Conservation (phyloP, 2,888 invertebrate genomes). For the Netelia fuscicornis region DNA sequence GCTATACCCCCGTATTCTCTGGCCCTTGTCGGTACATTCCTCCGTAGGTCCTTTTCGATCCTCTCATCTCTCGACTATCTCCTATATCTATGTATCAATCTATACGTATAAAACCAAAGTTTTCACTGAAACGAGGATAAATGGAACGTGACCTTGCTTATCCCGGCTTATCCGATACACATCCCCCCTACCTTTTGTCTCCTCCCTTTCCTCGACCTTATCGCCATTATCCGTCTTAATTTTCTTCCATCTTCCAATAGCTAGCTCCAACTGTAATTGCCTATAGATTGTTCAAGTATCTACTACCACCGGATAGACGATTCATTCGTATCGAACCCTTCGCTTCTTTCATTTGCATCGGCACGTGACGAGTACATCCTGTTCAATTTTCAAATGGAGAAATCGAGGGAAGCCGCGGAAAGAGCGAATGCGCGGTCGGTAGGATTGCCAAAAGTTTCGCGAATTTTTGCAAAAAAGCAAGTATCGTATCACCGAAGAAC, state of each 20-base stretch:
- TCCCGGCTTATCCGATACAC: constrained; percentile 28
- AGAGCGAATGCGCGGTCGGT: neutral
- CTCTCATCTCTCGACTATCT: neutral
- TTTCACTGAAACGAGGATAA: constrained; percentile 55
- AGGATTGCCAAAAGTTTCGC: constrained; percentile 2
- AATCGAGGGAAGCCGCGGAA: neutral
- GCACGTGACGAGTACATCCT: neutral
- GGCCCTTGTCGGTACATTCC: constrained; percentile 36
- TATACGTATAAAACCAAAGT: constrained; percentile 34
- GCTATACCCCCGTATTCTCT: constrained; percentile 29
- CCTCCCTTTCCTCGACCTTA: constrained; percentile 9
- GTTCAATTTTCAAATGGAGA: neutral
- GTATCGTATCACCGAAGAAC: neutral
- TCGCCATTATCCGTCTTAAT: constrained; percentile 54
- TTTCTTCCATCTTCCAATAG: constrained; percentile 29
- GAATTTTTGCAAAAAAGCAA: neutral
- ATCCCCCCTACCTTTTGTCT: neutral
- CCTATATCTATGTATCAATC: constrained; percentile 17
- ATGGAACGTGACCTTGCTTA: constrained; percentile 40
- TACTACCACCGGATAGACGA: too few species aligned
- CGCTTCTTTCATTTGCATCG: too few species aligned
- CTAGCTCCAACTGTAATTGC: constrained; percentile 15
- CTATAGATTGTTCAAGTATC: neutral
- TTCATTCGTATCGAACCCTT: too few species aligned
- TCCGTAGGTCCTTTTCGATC: neutral